Evolutionary conservation across 2,797 vertebrate genomes (phyloP).

Genomic region (Yasuhikotakia modesta): DNA sequence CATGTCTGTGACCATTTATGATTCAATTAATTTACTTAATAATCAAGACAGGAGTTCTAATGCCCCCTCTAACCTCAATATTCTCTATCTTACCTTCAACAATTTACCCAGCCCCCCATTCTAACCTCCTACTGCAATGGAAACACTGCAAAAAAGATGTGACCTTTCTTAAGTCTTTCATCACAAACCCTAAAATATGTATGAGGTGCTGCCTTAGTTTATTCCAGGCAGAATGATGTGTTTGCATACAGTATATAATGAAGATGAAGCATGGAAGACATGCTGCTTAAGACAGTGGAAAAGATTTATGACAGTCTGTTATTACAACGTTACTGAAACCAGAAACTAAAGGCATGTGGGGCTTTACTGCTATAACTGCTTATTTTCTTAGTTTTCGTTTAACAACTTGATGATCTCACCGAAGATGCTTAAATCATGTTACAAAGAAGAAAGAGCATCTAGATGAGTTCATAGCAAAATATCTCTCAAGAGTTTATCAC

Average conservation of each 20-base stretch:
- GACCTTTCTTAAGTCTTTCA: neutral
- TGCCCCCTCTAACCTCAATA: neutral
- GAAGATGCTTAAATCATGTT: neutral
- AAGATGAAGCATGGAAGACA: neutral
- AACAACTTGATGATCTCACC: neutral
- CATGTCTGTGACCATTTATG: conserved; percentile 13
- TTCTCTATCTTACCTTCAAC: neutral
- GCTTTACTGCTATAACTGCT: neutral
- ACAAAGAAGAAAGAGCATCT: neutral
- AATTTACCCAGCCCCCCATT: neutral
- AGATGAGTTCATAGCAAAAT: neutral
- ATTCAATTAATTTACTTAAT: neutral
- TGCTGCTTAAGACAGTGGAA: neutral
- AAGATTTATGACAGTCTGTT: neutral
- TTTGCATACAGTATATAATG: neutral
- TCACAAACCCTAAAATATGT: neutral
- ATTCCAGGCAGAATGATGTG: neutral
- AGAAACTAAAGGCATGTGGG: neutral
- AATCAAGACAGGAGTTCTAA: neutral
- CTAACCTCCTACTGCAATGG: neutral
- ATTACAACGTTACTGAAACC: neutral
- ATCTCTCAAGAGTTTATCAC: neutral
- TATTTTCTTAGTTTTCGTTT: neutral
- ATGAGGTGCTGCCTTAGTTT: neutral
- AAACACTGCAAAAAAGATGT: neutral